phyloP scores from a whole-genome alignment of 2,113 vertebrate species.

The Cricetomys ansorgei region DNA sequence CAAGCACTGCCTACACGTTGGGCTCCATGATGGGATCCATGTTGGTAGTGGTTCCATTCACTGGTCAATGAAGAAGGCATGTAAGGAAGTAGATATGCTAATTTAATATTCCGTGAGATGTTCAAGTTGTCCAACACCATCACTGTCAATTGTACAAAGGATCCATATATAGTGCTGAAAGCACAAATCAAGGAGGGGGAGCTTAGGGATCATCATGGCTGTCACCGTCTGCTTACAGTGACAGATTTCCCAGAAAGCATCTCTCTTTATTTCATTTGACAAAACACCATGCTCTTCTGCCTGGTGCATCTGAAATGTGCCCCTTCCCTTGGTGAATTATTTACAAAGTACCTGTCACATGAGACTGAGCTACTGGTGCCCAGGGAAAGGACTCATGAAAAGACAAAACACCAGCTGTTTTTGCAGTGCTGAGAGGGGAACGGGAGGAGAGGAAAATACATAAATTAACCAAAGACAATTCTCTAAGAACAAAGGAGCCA shows the following conservation, averaged over 20 bases:
- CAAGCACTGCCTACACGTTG: not conserved
- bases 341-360: not conserved
- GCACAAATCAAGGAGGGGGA: not conserved
- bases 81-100: not conserved
- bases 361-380: not conserved
- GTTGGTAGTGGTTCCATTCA: not conserved
- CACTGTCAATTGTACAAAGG: not conserved
- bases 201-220: not conserved
- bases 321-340: conserved; percentile 14
- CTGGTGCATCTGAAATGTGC: not conserved
- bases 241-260: not conserved
- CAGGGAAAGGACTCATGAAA: not conserved
- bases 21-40: not conserved
- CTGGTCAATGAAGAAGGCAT: not conserved
- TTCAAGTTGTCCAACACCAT: not conserved
- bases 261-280: not conserved
- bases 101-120: not conserved
- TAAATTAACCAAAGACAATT: not conserved
- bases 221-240: not conserved
- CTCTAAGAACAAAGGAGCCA: conserved; percentile 2
- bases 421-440: not conserved
- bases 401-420: not conserved
- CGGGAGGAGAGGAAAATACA: not conserved
- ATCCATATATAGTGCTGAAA: not conserved
- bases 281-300: not conserved